phyloP scores from a whole-genome alignment of 2,113 vertebrate species.

The Chionomys nivalis region DNA sequence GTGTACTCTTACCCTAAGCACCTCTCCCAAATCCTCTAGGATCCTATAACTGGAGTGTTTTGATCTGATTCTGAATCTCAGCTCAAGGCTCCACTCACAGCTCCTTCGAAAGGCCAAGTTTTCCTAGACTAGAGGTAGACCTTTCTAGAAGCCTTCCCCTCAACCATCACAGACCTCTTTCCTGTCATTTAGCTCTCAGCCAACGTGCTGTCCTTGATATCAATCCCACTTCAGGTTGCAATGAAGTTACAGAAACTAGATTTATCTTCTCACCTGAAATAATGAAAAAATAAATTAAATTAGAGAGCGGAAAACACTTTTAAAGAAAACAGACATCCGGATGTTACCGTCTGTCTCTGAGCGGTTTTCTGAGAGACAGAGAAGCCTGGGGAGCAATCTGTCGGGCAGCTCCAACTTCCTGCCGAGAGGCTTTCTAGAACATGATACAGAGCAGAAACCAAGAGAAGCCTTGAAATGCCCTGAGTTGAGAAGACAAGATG shows the following conservation, averaged over 20 bases:
- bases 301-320: neutral
- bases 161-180: neutral
- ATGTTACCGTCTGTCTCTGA: neutral
- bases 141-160: neutral
- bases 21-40: neutral
- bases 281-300: neutral
- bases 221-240: neutral
- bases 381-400: neutral
- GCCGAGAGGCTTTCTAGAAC: neutral
- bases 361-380: neutral
- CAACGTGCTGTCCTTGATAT: rapidly evolving
- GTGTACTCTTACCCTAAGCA: rapidly evolving
- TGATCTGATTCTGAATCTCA: neutral
- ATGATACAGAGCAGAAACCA: neutral
- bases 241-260: neutral
- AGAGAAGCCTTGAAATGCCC: neutral
- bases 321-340: neutral
- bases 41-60: neutral
- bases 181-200: neutral
- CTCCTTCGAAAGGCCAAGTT: neutral
- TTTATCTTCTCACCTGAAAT: neutral
- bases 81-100: too few species aligned
- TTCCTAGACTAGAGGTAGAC: neutral
- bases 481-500: neutral
- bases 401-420: neutral